Conservation (phyloP, 2,113 vertebrate genomes). For the Hemichromis elongatus region DNA sequence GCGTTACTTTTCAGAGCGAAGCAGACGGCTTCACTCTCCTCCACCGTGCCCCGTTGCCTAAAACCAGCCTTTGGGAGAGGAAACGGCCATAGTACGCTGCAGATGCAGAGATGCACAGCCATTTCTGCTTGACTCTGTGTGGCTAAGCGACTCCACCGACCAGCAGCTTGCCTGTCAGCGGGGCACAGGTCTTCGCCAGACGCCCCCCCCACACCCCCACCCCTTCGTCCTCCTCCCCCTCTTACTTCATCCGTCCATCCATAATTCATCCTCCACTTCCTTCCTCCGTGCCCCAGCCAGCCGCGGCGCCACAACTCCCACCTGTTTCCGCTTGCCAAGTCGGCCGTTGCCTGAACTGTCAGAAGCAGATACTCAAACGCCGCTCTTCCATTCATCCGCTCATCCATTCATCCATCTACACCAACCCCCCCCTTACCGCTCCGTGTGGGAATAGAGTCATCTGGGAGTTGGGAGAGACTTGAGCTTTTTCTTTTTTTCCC, state of each 20-base stretch:
- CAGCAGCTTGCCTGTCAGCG: constrained; percentile 55
- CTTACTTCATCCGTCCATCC: constrained; percentile 6
- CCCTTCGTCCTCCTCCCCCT: neutral
- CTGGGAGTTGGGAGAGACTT: constrained; percentile 1
- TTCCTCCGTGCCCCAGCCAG: neutral
- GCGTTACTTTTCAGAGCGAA: neutral
- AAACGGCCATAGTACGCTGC: neutral
- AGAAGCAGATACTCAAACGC: constrained; percentile 47
- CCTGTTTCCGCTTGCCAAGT: constrained; percentile 54
- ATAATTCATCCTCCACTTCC: constrained; percentile 32
- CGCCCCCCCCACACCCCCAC: neutral
- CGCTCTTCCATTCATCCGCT: constrained; percentile 20
- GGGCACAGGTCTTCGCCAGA: constrained; percentile 11
- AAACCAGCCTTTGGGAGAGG: constrained; percentile 26
- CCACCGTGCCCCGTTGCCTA: neutral
- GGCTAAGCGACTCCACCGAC: constrained; percentile 30
- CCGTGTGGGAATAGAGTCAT: neutral
- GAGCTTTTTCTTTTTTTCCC: neutral
- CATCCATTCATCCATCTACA: constrained; percentile 2
- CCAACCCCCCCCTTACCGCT: neutral
- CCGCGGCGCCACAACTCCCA: constrained; percentile 34
- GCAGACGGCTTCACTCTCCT: neutral
- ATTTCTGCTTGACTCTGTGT: constrained; percentile 20
- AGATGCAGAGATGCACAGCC: constrained; percentile 5
- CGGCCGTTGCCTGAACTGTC: constrained; percentile 37